Evolutionary conservation across 2,113 vertebrate species (phyloP), one percentile per base, ranked within the genome.

Genomic region (Albula glossodonta): DNA sequence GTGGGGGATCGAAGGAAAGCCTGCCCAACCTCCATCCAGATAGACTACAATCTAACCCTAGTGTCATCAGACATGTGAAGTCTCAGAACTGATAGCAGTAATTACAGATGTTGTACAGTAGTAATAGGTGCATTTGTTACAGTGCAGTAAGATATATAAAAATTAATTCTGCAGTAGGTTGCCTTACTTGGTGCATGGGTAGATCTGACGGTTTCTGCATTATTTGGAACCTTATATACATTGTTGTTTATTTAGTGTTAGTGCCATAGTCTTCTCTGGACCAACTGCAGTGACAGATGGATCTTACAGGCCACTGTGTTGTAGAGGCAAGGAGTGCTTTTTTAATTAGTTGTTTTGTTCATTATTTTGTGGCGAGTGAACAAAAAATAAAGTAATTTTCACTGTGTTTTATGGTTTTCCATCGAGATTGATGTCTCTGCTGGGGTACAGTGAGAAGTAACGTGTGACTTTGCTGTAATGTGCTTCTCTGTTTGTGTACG

Each of bases 101-200:
- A 85, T 86, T 86, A 80, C 89, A 90, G 90, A 87, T 93, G 90
- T 93, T 87, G 88, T 74, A 74, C 70, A 74, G 70, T 94, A 94
- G 93, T 90, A 85, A 91, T 95, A 94, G 92, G 25, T 89, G 87
- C 92, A 90, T 89, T 90, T 88, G 81, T 90, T 87, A 87, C 19
- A 87, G 89, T 91, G 89, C 91, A 83, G 87, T 92, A 95, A 95
- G 87, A 94, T 97, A 96, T 97, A 97, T 94, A 92, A 96, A 94
- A 88, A 96, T 41, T 96, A 94, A 95, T 95, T 96, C 96, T 97
- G 95, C 97, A 95, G 96, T 97, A 98, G 97, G 96, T 96, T 96
- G 96, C 96, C 96, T 97, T 96, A 96, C 93, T 95, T 95, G 90
- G 93, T 97, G 98, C 98, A 99, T 99, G 97, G 92, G 94, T 98